Percentiles rank a stretch among this genome's conserved stretches.
Conservation (phyloP, 2,113 vertebrate species). For the Chaetorhynchus papuensis region DNA sequence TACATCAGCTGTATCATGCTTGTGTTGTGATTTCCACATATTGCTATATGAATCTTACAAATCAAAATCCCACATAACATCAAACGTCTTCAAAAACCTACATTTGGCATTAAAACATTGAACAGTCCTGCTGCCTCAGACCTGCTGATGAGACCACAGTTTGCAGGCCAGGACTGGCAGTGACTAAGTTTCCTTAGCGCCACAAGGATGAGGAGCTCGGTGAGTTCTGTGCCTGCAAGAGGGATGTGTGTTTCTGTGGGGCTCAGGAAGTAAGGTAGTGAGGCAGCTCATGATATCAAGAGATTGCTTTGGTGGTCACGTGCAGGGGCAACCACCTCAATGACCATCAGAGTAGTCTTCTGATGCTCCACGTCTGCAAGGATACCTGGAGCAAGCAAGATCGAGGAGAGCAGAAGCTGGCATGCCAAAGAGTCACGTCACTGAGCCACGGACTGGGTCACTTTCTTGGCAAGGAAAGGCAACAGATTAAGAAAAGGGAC, state of each 20-base stretch:
- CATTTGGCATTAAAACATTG: not conserved
- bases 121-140: not conserved
- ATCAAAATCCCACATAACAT: not conserved
- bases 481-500: not conserved
- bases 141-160: not conserved
- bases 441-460: not conserved
- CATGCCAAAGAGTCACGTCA: not conserved
- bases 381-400: not conserved
- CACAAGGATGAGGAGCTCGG: accelerated
- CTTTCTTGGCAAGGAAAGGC: not conserved
- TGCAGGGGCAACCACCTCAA: not conserved
- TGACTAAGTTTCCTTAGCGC: accelerated
- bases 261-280: not conserved
- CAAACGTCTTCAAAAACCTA: not conserved
- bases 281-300: not conserved
- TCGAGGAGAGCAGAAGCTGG: not conserved
- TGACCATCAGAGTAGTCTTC: not conserved
- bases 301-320: not conserved
- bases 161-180: not conserved
- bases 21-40: not conserved
- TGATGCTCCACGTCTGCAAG: not conserved
- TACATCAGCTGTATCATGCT: not conserved
- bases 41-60: not conserved
- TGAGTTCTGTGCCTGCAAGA: not conserved
- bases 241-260: not conserved